Percentiles rank a stretch among this genome's conserved stretches.
Conservation (phyloP, 2,797 vertebrate species). For the Valencia hispanica region DNA sequence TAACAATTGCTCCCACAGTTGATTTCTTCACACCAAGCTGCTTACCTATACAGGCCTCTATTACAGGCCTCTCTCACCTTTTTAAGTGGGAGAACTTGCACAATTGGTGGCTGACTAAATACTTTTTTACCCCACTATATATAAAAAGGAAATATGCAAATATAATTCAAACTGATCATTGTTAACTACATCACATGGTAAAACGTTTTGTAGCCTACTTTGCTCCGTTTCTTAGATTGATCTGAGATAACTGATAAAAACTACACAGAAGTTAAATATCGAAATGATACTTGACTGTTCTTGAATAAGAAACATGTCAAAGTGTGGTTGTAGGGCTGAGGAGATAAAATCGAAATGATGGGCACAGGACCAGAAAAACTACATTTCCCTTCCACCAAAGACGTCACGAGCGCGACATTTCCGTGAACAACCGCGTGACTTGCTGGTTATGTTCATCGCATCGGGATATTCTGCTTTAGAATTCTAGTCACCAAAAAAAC, state of each 20-base stretch:
- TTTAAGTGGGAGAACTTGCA: no score
- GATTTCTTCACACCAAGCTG: no score
- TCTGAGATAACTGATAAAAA: no score
- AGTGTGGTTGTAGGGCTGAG: background rate
- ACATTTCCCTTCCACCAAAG: constrained; percentile 17
- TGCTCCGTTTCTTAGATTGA: background rate
- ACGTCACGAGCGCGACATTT: constrained; percentile 16
- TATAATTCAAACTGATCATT: background rate
- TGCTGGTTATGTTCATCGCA: background rate
- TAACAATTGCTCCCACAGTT: no score
- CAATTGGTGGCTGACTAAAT: no score
- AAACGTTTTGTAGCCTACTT: background rate
- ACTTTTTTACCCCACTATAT: no score
- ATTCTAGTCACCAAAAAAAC: background rate
- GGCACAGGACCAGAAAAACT: constrained; percentile 19
- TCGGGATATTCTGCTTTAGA: background rate
- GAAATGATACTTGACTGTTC: background rate
- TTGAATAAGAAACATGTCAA: background rate
- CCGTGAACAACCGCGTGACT: constrained; percentile 17
- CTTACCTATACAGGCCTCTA: no score
- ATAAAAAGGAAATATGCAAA: background rate
- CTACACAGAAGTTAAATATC: background rate
- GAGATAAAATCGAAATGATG: background rate
- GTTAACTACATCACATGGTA: background rate
- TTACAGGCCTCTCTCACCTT: no score